These are phyloP conservation scores for Pachyuromys duprasi DNA, from an alignment of 2,797 vertebrate genomes.

Conservation along the genomic window DNA sequence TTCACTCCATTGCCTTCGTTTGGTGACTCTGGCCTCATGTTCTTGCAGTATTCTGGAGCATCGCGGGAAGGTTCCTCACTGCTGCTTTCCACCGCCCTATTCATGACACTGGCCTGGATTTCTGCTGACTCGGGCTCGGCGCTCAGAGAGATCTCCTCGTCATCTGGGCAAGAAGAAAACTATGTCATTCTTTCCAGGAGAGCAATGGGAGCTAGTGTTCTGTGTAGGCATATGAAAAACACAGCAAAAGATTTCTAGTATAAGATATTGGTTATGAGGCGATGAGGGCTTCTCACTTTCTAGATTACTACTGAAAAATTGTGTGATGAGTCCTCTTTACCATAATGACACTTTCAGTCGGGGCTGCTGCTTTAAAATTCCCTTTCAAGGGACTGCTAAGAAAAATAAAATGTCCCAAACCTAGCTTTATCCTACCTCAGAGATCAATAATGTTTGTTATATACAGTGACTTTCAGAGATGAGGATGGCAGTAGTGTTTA, in stretches of 20 bases:
- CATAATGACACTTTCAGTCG: background rate
- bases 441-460: slow-evolving; percentile 10
- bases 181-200: background rate
- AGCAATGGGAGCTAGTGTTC: background rate
- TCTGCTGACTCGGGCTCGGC: slow-evolving; percentile 89
- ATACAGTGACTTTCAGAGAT: background rate
- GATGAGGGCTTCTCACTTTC: background rate
- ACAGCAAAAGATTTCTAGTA: background rate
- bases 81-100: slow-evolving; percentile 81
- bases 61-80: slow-evolving; percentile 84
- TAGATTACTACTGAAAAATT: slow-evolving; percentile 16
- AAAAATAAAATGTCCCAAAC: background rate
- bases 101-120: slow-evolving; percentile 84
- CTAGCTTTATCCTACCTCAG: background rate
- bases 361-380: background rate
- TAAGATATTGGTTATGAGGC: background rate
- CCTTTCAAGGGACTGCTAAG: slow-evolving; percentile 19
- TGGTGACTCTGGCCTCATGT: slow-evolving; percentile 88
- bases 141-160: slow-evolving; percentile 94
- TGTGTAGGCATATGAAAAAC: background rate
- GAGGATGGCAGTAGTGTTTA: background rate
- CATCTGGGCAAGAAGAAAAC: slow-evolving; percentile 89
- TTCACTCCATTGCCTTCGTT: slow-evolving; percentile 82
- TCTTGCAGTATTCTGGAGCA: slow-evolving; percentile 88
- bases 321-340: background rate